These are phyloP conservation scores for Zapornia atra DNA, from an alignment of 2,113 vertebrate genomes.

Conservation along the genomic window DNA sequence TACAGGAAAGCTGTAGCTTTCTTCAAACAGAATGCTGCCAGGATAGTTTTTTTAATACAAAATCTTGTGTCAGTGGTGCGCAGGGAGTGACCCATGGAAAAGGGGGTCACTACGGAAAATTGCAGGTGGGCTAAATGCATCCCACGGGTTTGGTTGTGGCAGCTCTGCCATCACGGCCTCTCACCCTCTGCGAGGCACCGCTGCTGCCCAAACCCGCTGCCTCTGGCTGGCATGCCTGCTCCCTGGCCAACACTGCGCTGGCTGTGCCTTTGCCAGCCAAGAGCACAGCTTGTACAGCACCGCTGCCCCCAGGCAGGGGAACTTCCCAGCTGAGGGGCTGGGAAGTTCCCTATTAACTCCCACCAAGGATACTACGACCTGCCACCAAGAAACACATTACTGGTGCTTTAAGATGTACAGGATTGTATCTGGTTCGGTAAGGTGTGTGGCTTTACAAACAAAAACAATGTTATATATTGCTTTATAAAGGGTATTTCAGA, in stretches of 20 bases:
- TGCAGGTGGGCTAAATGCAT: not conserved
- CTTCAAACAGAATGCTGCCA: not conserved
- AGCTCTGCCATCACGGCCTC: fast-evolving
- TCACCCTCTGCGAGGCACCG: fast-evolving
- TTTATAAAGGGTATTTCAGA: not conserved
- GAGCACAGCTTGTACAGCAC: not conserved
- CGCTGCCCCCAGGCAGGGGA: not conserved
- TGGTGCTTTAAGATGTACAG: not conserved
- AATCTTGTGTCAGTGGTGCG: not conserved
- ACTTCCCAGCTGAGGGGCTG: not conserved
- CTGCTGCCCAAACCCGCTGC: not conserved
- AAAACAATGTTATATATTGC: not conserved
- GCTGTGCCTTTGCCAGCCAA: fast-evolving
- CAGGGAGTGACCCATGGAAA: not conserved
- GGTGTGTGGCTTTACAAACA: not conserved
- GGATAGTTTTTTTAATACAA: not conserved
- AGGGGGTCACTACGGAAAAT: not conserved
- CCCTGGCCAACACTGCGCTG: fast-evolving
- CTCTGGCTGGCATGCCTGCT: fast-evolving
- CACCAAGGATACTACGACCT: fast-evolving
- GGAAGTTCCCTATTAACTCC: not conserved
- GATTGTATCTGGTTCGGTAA: not conserved
- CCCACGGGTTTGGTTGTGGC: not conserved
- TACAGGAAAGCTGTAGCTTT: not conserved
- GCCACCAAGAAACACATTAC: not conserved